These are phyloP conservation scores for Agrilus planipennis DNA, from an alignment of 1,140 invertebrate species.

Conservation along the genomic window DNA sequence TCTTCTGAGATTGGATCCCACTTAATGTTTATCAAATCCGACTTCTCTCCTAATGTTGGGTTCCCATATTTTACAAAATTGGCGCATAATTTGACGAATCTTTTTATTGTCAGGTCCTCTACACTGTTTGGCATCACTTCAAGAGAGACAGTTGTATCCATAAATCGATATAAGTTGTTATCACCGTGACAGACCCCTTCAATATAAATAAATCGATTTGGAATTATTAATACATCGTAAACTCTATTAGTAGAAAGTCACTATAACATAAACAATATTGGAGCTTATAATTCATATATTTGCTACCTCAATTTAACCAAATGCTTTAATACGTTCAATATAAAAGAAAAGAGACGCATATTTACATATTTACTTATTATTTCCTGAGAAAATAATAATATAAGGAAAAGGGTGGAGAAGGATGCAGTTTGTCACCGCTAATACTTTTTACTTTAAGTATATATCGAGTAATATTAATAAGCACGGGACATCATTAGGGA, in stretches of 20 bases:
- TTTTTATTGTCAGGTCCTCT: conserved; percentile 31
- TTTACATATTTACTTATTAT: too few species aligned
- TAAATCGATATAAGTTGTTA: conserved; percentile 50
- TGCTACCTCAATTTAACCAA: too few species aligned
- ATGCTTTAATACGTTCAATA: too few species aligned
- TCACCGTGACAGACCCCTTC: conserved; percentile 47
- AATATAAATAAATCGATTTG: conserved; percentile 11
- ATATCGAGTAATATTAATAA: too few species aligned
- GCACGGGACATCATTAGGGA: too few species aligned
- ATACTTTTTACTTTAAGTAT: too few species aligned
- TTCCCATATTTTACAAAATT: conserved; percentile 43
- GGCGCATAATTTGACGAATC: conserved; percentile 43
- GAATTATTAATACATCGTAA: not conserved
- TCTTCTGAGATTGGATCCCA: conserved; percentile 35
- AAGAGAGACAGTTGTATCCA: conserved; percentile 33
- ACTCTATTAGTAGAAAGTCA: not conserved
- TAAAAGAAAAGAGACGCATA: too few species aligned
- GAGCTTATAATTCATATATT: too few species aligned
- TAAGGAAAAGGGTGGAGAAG: too few species aligned
- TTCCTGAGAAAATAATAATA: too few species aligned
- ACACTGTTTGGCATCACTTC: conserved; percentile 27
- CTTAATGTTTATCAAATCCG: conserved; percentile 25
- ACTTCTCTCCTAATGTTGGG: conserved; percentile 31
- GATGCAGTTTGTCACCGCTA: too few species aligned
- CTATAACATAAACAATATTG: too few species aligned